Base-by-base conservation (phyloP, 2,888 invertebrate species). In the Drosophila neotestacea region DNA sequence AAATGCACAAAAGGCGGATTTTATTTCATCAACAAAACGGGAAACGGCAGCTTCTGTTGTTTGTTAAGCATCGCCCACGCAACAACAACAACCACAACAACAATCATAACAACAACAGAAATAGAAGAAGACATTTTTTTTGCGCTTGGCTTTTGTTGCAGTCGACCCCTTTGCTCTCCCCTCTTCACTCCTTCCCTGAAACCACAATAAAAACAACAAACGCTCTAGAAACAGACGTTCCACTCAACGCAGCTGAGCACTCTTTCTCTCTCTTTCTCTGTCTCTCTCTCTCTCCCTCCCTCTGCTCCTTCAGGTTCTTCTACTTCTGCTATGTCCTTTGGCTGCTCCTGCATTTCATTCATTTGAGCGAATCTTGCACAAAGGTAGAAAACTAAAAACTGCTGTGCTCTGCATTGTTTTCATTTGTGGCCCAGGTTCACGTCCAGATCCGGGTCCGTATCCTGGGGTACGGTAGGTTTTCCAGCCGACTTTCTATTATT, bases 1-100 rank as follows among this genome's bases (percentile, higher is more conserved):
- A 87, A 89, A 90, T 90, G 85, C 88, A 89, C 90, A 90, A 89
- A 88, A 89, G 89, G 81, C 81, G 89, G 85, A 86, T 86, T 86
- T 89, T 82, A 85, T 85, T 89, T 87, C 87, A 87, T 85, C 87
- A 89, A 85, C 84, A 80, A 81, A 85, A 80, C 89, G 88, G 83
- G 88, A 89, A 89, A 77, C 85, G 73, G 86, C 85, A 87, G 88
- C 89, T 89, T 89, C 85, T 85, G 84, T 85, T 84, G 88, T 84
- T 84, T 88, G 84, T 80, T 85, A 70, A 88, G 84, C 86, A 85
- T 87, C 86, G 86, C 88, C 86, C 86, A 83, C 88, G 85, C 88
- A 83, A 73, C 81, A 85, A 48, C 47, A 50, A 34, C 48, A 47
- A 16, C 51, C 28, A 9, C 55, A 61, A 30, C 61, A 80, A 36